Conservation (phyloP, 1,140 invertebrate species). For the Trypoxylus dichotomus region DNA sequence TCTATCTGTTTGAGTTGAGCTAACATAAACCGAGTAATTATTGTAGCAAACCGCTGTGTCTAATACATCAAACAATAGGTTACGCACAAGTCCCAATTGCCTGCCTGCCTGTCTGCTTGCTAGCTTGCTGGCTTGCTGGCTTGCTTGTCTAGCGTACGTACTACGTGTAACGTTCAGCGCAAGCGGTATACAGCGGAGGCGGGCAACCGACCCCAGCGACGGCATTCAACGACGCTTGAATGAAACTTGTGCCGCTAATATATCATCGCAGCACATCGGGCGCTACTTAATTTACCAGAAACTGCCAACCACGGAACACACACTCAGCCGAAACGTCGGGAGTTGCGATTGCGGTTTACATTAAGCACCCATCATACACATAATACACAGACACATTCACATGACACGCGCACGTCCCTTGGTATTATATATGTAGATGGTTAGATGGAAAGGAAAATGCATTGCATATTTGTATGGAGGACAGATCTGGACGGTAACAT, state of each 20-base stretch:
- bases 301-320: background rate
- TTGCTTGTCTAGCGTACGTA: too few relatives aligned
- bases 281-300: slow-evolving; percentile 16
- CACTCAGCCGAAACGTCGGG: background rate
- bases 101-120: background rate
- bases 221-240: slow-evolving; percentile 11
- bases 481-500: too few relatives aligned
- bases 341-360: background rate
- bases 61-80: slow-evolving; percentile 32
- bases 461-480: too few relatives aligned
- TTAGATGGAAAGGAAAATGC: too few relatives aligned
- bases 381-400: too few relatives aligned
- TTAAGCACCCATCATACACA: background rate
- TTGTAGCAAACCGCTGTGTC: slow-evolving; percentile 30
- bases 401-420: too few relatives aligned
- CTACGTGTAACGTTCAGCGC: too few relatives aligned
- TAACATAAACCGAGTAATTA: slow-evolving; percentile 30
- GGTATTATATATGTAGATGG: too few relatives aligned
- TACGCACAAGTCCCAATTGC: slow-evolving; percentile 16
- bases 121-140: background rate
- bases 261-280: slow-evolving; percentile 5
- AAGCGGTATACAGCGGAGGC: too few relatives aligned
- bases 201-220: background rate
- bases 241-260: slow-evolving; percentile 21
- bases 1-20: slow-evolving; percentile 28